Evolutionary conservation across 2,888 invertebrate species (phyloP).

Genomic region (Griposia aprilina): DNA sequence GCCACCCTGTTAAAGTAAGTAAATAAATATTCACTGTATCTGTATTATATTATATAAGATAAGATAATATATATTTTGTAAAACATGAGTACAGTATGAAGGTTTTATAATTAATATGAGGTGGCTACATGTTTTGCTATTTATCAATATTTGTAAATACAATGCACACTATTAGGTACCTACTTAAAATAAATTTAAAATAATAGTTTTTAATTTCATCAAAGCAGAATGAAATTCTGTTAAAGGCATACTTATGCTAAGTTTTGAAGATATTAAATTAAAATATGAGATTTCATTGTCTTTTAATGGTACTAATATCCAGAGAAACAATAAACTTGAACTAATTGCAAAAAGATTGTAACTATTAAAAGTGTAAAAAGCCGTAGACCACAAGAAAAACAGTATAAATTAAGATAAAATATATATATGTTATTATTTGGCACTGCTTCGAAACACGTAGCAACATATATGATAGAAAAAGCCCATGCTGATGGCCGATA

Average conservation of each 20-base stretch:
- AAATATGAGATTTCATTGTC: no score
- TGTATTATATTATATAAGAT: no score
- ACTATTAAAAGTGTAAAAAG: neutral
- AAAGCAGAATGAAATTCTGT: neutral
- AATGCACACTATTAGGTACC: neutral
- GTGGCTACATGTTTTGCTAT: no score
- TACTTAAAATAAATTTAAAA: neutral
- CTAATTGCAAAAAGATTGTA: no score
- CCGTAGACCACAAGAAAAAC: neutral
- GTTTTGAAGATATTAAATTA: neutral
- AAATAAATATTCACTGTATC: neutral
- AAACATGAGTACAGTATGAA: no score
- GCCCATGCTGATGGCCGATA: slow-evolving; percentile 29
- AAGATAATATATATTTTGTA: no score
- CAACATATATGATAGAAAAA: slow-evolving; percentile 2
- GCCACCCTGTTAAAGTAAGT: neutral
- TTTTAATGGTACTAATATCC: no score
- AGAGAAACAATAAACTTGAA: neutral
- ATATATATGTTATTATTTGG: neutral
- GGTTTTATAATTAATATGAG: no score
- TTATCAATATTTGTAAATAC: slow-evolving; percentile 23
- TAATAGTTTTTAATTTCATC: neutral
- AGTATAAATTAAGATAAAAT: neutral
- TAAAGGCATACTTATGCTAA: no score
- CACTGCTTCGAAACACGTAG: slow-evolving; percentile 60